Evolutionary conservation across 2,113 vertebrate species (phyloP), one percentile per base, ranked within the genome.

Genomic region (Mobula birostris): DNA sequence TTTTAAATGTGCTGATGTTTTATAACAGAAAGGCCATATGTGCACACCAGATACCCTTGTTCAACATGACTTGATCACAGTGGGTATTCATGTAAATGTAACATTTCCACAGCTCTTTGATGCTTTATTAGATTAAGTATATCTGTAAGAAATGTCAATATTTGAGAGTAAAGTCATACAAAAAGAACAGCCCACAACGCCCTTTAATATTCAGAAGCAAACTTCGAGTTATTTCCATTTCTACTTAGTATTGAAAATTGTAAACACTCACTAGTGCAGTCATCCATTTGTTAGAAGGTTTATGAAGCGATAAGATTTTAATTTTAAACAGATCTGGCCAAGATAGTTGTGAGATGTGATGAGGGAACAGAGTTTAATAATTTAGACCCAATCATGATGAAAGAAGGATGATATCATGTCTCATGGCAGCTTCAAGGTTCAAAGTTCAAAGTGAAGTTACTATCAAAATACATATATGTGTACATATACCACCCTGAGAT

Each of bases 1-100:
- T 90, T 90, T 66, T 32, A 66, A 88, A 88, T 88, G 85, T n/a
- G 29, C 29, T 90, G 61, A 32, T 66, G 61, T 90, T 7, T 66
- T 90, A 66, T 90, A 66, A 32, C 61, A 90, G 61, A 90, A 90
- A 90, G 63, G 85, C 85, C 85, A 66, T 90, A 90, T 90, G 85
- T 90, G 85, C 85, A 90, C 61, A 66, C 85, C 85, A 90, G 85
- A 90, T 90, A 90, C 66, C 58, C 85, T 90, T 90, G 61, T 90
- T 90, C 61, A 90, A 90, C 85, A 90, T 66, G 85, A 32, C 85
- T 68, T 63, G 85, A 15, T 68, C 61, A 61, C 85, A 90, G 6
- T 90, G 85, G 85, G 85, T 90, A 90, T 90, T 90, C 85, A 90
- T 90, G 85, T 90, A 19, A 90, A 90, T 90, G 85, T 66, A 90